phyloP scores from a whole-genome alignment of 2,113 vertebrate species.

The Rattus norvegicus region DNA sequence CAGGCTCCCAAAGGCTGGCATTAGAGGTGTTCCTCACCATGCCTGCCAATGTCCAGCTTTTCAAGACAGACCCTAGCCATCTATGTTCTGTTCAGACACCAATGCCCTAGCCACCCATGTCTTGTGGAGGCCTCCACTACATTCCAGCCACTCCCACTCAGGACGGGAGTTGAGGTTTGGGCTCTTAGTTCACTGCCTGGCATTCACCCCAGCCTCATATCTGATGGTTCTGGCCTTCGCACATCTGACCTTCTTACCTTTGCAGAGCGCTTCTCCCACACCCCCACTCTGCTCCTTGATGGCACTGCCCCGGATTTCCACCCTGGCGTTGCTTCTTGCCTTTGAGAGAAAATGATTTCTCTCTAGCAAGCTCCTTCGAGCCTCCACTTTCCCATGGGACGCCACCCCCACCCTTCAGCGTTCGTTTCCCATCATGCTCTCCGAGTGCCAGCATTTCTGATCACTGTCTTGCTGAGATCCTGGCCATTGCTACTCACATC shows the following conservation, averaged over 20 bases:
- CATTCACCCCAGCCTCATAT: background rate
- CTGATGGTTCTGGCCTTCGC: background rate
- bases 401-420: too few relatives aligned
- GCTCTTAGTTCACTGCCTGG: background rate
- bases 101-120: background rate
- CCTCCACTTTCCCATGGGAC: background rate
- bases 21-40: background rate
- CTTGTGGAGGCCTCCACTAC: rapidly evolving
- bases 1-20: background rate
- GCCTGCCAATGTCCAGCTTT: background rate
- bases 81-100: too few relatives aligned
- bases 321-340: background rate
- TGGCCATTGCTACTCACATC: background rate
- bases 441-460: background rate
- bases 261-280: background rate
- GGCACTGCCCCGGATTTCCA: rapidly evolving
- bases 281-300: background rate
- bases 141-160: too few relatives aligned
- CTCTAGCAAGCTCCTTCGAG: background rate
- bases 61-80: background rate
- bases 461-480: background rate
- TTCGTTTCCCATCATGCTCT: background rate
- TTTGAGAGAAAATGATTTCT: background rate
- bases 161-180: background rate
- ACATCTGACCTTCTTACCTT: background rate